Base-by-base conservation (phyloP, 2,113 vertebrate species). In the Haliaeetus leucogaster region DNA sequence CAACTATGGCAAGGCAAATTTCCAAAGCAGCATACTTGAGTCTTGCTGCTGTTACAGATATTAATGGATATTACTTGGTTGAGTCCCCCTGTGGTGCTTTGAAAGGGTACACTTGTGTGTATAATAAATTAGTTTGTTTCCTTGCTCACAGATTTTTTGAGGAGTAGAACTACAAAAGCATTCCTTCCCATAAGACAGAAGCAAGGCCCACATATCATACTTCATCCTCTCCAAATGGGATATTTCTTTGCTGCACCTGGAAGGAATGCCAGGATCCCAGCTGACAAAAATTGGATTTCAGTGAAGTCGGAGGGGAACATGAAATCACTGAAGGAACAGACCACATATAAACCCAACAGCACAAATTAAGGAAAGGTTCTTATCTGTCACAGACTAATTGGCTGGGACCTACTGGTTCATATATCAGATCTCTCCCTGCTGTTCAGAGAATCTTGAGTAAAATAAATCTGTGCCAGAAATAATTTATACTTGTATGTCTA, bases 341-440 rank as follows among this genome's bases (percentile, higher is more conserved):
- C 68, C 76, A 66, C 59, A 71, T 52, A 71, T 21, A 91, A 86
- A 56, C 38, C 36, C 78, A 86, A 56, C 47, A 76, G 47, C 55
- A 65, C 61, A 92, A 90, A 82, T 86, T 74, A 91, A 86, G 80
- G 47, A 76, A 90, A 48, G 34, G 55, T 43, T 86, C 72, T 72
- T 95, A 72, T 76, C 92, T 96, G 55, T 71, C 77, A 58, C 45
- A 86, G 27, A 30, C 80, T 93, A 61, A 71, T 89, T 95, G 89
- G n/a, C 72, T 65, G 77, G 38, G 47, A 34, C 61, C 72, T 82
- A 84, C 76, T 87, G 89, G 84, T 96, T 79, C 73, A 48, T 48
- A 12, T 86, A 82, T 90, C 82, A 86, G 55, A 67, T 93, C 52
- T 92, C 48, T 83, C 63, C 67, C 67, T 92, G 66, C 66, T 96